Evolutionary conservation across 1,140 invertebrate genomes (phyloP), one percentile per base, ranked within the genome.

Genomic region (Hylaeus anthracinus): DNA sequence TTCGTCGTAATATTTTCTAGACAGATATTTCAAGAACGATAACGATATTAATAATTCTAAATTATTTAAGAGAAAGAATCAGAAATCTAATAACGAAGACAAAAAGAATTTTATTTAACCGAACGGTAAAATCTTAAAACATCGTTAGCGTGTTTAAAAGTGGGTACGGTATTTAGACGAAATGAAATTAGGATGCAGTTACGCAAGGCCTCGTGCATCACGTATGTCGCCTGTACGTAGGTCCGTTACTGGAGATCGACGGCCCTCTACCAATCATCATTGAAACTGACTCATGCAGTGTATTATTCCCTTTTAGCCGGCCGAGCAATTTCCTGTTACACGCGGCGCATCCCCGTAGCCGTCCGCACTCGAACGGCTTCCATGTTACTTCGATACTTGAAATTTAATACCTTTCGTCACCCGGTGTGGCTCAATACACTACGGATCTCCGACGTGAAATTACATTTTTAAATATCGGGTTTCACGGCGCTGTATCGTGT

Each of bases 301-400:
- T 61, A 58, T 77, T 55, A 45, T 75, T 60, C 53, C 39, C 37
- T 74, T 72, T 81, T 84, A 81, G 39, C 61, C 60, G 65, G 53
- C 10, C 72, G 65, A 84, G 43, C 66, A 85, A 85, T 85, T 86
- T 85, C 79, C 83, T 82, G 83, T 69, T 53, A 69, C 37, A 14
- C 12, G 51, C n/a, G 26, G 2, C 12, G 55, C 55, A 26, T 60
- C 43, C 71, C n/a, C 26, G 58, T 26, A 48, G 37, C 26, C 60
- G 58, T 15, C 12, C 6, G 43, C 74, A 26, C 84, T 76, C 45
- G 39, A 85, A 82, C 3, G 84, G 79, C 83, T 86, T 86, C 84
- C 41, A 74, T 78, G 58, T 63, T 66, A 80, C 61, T 82, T 66
- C 73, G 71, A 70, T 72, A 72, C 82, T 70, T 41, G 48, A 84